Percentiles rank a stretch among this genome's conserved stretches.
Conservation (phyloP, 2,797 vertebrate species). For the Gastrophryne carolinensis region DNA sequence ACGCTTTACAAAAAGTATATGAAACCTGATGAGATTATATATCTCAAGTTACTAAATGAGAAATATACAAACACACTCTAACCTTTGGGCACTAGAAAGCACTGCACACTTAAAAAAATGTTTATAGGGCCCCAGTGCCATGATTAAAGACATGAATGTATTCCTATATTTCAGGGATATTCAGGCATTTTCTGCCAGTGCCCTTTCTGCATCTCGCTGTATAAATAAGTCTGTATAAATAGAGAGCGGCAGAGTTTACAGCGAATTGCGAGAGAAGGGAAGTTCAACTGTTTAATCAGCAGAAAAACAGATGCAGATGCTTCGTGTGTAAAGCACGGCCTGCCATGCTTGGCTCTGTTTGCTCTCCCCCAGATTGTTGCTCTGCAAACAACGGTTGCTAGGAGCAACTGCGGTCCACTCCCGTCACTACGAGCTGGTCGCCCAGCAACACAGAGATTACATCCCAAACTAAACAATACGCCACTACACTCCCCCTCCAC, state of each 20-base stretch:
- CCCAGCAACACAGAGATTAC: conserved; percentile 86
- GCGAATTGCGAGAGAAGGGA: neutral
- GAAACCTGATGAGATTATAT: no score
- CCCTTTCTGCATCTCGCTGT: neutral
- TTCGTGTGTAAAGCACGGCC: conserved; percentile 78
- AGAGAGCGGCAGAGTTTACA: neutral
- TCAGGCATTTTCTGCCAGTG: neutral
- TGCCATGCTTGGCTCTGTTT: conserved; percentile 77
- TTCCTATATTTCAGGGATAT: neutral
- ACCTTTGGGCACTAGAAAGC: no score
- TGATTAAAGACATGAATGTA: no score
- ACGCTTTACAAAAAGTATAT: no score
- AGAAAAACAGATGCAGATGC: conserved; percentile 90
- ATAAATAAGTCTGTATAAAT: neutral
- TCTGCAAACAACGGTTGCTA: conserved; percentile 94
- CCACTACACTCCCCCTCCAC: neutral
- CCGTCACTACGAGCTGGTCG: conserved; percentile 88
- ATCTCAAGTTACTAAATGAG: no score
- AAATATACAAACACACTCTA: no score
- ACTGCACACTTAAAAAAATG: no score
- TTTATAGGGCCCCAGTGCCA: no score
- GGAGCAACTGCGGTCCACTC: conserved; percentile 85
- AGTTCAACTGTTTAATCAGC: conserved; percentile 61
- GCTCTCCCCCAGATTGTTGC: conserved; percentile 92
- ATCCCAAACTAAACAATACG: conserved; percentile 98